Base-by-base conservation (phyloP, 2,888 invertebrate species). In the Temnothorax rugatulus region DNA sequence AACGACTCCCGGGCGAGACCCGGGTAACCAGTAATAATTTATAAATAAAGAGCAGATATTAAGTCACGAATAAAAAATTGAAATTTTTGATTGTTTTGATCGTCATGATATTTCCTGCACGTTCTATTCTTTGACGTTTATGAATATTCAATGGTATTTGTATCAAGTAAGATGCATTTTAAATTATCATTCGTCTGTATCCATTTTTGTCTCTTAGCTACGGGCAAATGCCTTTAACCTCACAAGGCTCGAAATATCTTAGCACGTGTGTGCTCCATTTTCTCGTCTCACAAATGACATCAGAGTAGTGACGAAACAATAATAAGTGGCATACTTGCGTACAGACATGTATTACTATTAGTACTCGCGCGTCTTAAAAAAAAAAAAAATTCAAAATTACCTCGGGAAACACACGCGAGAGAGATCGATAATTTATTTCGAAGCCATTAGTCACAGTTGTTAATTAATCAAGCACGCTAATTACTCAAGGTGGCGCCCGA, bases 391-490 rank as follows among this genome's bases (percentile, higher is more conserved):
- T 11, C 11, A 18, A 75, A 9, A 54, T 54, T 41, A 50, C 7
- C 77, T 18, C 44, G 57, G n/a, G 54, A 44, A 29, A 44, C 9
- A 13, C n/a, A 8, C 15, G 29, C 18, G 25, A 41, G 8, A 34
- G 9, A 69, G 11, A 38, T 34, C 34, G 57, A 21, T 59, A 59
- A 71, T 71, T 76, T 44, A 69, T 79, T 59, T 44, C 57, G 57
- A 34, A 71, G n/a, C 15, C 25, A 69, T 79, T 79, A 79, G 5
- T 13, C 8, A 41, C 15, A 29, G 38, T 21, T 34, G 71, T 71
- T 71, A 71, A 79, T 71, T 79, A 79, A 69, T 57, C 44, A 47
- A 15, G 47, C 11, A 44, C 47, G 59, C 71, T 79, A 79, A 79
- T 79, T 71, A 79, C 34, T 71, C 71, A 79, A 79, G 21, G 44